Conservation (phyloP, 1,140 invertebrate genomes). For the Leptestheria dahalacensis region DNA sequence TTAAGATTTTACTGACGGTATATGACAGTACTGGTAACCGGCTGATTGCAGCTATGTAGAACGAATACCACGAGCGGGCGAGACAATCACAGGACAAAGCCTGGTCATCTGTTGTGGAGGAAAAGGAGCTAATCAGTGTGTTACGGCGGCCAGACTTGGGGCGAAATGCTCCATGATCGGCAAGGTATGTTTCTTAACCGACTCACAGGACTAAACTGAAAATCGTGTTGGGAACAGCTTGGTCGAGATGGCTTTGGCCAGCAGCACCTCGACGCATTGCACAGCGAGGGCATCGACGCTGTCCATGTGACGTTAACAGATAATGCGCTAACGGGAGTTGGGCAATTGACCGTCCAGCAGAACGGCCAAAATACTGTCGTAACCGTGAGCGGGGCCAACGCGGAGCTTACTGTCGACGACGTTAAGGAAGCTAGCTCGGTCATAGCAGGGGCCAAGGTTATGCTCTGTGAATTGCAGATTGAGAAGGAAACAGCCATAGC, state of each 20-base stretch:
- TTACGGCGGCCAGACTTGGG: slow-evolving; percentile 70
- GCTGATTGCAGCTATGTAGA: slow-evolving; percentile 56
- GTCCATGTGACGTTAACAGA: slow-evolving; percentile 39
- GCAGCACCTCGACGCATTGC: slow-evolving; percentile 55
- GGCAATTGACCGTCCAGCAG: slow-evolving; percentile 19
- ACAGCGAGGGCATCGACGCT: slow-evolving; percentile 44
- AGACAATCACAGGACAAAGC: slow-evolving; percentile 69
- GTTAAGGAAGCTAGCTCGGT: slow-evolving; percentile 41
- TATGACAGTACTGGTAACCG: slow-evolving; percentile 17
- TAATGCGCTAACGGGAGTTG: slow-evolving; percentile 43
- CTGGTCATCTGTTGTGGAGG: slow-evolving; percentile 81
- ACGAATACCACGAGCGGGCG: slow-evolving; percentile 68
- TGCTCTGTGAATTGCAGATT: slow-evolving; percentile 81
- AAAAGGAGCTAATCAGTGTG: slow-evolving; percentile 93
- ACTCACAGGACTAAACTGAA: neutral
- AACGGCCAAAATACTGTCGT: slow-evolving; percentile 85
- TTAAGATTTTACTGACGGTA: neutral
- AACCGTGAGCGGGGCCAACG: slow-evolving; percentile 77
- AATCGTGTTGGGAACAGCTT: slow-evolving; percentile 39
- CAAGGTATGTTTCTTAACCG: slow-evolving; percentile 42
- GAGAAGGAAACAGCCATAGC: slow-evolving; percentile 50
- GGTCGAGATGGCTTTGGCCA: slow-evolving; percentile 71
- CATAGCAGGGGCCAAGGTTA: slow-evolving; percentile 47
- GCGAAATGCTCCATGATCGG: slow-evolving; percentile 62
- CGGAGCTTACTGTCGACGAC: slow-evolving; percentile 43